Evolutionary conservation across 2,888 invertebrate genomes (phyloP).

Genomic region (Taenaris catops): DNA sequence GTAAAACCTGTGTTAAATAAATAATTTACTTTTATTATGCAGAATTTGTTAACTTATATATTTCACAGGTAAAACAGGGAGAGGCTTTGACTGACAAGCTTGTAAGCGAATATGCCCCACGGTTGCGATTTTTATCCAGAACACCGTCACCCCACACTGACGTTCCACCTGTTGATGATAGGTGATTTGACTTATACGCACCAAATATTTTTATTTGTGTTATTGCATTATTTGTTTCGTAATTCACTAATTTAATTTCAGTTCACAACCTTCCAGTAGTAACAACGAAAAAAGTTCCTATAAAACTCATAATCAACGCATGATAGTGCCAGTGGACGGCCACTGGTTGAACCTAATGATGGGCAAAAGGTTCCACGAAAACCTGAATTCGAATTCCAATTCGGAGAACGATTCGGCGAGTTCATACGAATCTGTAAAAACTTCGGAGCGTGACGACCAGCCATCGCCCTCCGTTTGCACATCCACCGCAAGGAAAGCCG

Average conservation of each 20-base stretch:
- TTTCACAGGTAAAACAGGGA: slow-evolving; percentile 55
- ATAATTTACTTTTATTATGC: too few relatives aligned
- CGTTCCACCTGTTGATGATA: slow-evolving; percentile 44
- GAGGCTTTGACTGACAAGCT: slow-evolving; percentile 57
- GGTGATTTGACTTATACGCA: too few relatives aligned
- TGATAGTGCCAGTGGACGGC: slow-evolving; percentile 77
- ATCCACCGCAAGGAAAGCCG: slow-evolving; percentile 52
- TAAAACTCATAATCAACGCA: slow-evolving; percentile 56
- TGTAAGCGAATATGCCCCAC: slow-evolving; percentile 58
- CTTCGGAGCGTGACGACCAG: slow-evolving; percentile 72
- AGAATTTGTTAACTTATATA: too few relatives aligned
- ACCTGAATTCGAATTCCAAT: slow-evolving; percentile 66
- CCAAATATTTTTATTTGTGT: too few relatives aligned
- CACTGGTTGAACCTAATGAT: slow-evolving; percentile 82
- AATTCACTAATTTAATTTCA: too few relatives aligned
- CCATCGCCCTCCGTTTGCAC: slow-evolving; percentile 80
- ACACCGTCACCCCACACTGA: slow-evolving; percentile 41
- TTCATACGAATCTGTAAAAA: slow-evolving; percentile 68
- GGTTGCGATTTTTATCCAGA: slow-evolving; percentile 58
- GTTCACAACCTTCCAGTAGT: slow-evolving; percentile 70
- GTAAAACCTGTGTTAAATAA: too few relatives aligned
- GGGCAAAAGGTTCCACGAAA: slow-evolving; percentile 80
- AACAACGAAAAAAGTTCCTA: slow-evolving; percentile 72
- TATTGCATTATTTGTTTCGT: too few relatives aligned
- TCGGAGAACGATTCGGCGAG: slow-evolving; percentile 78